phyloP scores from a whole-genome alignment of 2,888 invertebrate species.

The Panorpa germanica region DNA sequence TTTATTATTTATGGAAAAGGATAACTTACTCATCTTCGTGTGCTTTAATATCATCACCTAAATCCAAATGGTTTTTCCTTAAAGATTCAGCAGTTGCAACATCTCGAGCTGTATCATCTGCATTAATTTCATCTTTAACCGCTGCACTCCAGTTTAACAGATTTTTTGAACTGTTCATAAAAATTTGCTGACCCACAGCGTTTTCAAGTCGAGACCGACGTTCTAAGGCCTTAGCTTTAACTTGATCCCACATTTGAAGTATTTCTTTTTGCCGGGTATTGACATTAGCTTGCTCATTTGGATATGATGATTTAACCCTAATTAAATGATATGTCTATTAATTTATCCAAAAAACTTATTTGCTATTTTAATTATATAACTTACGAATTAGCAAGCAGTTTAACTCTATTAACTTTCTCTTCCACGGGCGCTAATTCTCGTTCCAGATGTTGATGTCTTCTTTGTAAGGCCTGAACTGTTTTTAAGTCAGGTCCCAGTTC shows the following conservation, averaged over 20 bases:
- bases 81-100: conserved; percentile 84
- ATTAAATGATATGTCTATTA: conserved; percentile 11
- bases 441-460: conserved; percentile 84
- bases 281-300: conserved; percentile 74
- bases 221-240: conserved; percentile 69
- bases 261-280: conserved; percentile 70
- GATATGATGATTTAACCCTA: conserved; percentile 82
- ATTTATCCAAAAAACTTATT: neutral
- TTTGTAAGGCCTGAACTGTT: conserved; percentile 78
- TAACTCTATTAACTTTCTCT: conserved; percentile 81
- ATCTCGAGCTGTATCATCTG: conserved; percentile 65
- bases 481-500: conserved; percentile 70
- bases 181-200: conserved; percentile 89
- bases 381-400: conserved; percentile 67
- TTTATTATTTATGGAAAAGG: conserved; percentile 7
- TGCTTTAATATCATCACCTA: conserved; percentile 76
- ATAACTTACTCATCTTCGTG: conserved; percentile 66
- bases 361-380: conserved; percentile 20
- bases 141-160: conserved; percentile 67
- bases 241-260: conserved; percentile 71
- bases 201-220: conserved; percentile 73
- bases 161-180: conserved; percentile 66
- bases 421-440: conserved; percentile 85
- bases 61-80: conserved; percentile 76
- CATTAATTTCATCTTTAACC: conserved; percentile 58